Conservation (phyloP, 2,113 vertebrate genomes). For the Epinephelus fuscoguttatus region DNA sequence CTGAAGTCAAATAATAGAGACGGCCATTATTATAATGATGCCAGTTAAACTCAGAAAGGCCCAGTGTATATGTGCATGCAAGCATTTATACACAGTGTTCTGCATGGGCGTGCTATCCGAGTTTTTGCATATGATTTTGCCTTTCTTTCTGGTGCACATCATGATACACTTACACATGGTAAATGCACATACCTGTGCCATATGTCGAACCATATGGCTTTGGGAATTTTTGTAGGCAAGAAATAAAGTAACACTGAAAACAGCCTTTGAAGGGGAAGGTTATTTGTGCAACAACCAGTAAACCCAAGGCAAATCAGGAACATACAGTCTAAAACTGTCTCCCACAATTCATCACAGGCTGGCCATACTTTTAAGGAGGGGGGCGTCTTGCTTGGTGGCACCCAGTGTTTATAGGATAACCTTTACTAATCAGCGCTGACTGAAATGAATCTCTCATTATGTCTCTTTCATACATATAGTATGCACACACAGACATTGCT, state of each 20-base stretch:
- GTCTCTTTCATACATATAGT: background rate
- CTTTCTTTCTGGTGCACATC: background rate
- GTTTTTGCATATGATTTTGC: background rate
- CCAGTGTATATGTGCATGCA: background rate
- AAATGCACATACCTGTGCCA: background rate
- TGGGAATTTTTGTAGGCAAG: background rate
- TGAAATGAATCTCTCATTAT: background rate
- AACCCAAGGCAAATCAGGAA: constrained; percentile 17
- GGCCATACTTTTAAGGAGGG: background rate
- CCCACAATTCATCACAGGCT: constrained; percentile 9
- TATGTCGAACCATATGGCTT: constrained; percentile 2
- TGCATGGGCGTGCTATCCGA: background rate
- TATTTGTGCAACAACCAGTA: constrained; percentile 1
- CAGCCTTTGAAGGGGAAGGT: constrained; percentile 4
- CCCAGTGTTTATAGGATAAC: no score
- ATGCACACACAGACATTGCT: background rate
- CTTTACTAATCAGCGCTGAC: background rate
- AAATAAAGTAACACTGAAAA: background rate
- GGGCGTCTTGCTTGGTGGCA: background rate
- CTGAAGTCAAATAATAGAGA: background rate
- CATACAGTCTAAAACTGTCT: constrained; percentile 2
- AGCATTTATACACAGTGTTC: background rate
- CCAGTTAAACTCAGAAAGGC: background rate
- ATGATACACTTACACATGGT: background rate
- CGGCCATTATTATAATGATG: constrained; percentile 1